A percentile compares a stretch with the other conserved stretches of the same genome.
phyloP scores from a whole-genome alignment of 2,888 invertebrate species.

The Mesopsocus fuscifrons region DNA sequence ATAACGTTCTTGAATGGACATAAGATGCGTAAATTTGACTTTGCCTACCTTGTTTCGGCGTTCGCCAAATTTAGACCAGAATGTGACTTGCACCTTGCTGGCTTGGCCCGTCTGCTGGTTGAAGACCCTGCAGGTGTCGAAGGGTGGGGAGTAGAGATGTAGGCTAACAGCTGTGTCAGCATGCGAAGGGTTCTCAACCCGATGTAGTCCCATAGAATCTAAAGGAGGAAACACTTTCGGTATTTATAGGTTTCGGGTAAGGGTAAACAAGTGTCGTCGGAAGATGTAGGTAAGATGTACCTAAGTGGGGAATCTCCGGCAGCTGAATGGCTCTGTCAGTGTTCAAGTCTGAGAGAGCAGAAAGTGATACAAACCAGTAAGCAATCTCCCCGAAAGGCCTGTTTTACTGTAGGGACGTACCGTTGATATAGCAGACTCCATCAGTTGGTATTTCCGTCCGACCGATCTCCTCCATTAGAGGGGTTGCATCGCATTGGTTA shows the following conservation, averaged over 20 bases:
- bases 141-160: slow-evolving; percentile 92
- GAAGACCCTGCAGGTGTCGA: slow-evolving; percentile 70
- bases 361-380: too few species aligned
- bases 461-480: slow-evolving; percentile 40
- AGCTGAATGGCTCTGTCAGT: too few species aligned
- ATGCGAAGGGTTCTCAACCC: slow-evolving; percentile 87
- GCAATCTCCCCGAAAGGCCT: too few species aligned
- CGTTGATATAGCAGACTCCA: slow-evolving; percentile 88
- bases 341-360: too few species aligned
- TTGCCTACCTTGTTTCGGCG: slow-evolving; percentile 47
- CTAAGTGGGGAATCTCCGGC: too few species aligned
- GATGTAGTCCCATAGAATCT: slow-evolving; percentile 89
- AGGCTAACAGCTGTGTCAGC: slow-evolving; percentile 76
- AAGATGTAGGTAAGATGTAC: too few species aligned
- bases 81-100: slow-evolving; percentile 53
- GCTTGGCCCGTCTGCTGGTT: slow-evolving; percentile 76
- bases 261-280: too few species aligned
- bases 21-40: too few species aligned
- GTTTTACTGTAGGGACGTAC: too few species aligned
- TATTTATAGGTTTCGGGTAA: too few species aligned
- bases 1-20: too few species aligned
- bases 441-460: slow-evolving; percentile 46
- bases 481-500: slow-evolving; percentile 19
- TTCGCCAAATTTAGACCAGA: slow-evolving; percentile 83
- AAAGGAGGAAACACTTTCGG: slow-evolving; percentile 18